These are phyloP conservation scores for Heteromurus nitidus DNA, from an alignment of 2,888 invertebrate species.

Conservation along the genomic window DNA sequence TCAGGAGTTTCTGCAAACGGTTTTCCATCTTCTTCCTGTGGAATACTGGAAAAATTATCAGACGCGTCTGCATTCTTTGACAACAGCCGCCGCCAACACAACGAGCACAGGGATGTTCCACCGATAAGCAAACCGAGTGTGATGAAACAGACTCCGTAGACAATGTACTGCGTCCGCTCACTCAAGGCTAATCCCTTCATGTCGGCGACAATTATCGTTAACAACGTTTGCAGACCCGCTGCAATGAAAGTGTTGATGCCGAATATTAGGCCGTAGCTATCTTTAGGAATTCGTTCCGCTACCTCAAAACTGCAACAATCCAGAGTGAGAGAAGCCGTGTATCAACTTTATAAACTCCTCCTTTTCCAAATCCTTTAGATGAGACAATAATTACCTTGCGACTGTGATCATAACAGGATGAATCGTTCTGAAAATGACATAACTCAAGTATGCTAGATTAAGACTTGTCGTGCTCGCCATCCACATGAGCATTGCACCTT, in stretches of 20 bases:
- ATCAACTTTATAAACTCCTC: no score
- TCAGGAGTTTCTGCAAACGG: no score
- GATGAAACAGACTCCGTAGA: slow-evolving; percentile 59
- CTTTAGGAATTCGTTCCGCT: slow-evolving; percentile 85
- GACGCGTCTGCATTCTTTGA: no score
- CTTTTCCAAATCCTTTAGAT: no score
- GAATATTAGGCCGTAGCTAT: slow-evolving; percentile 92
- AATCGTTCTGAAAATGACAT: slow-evolving; percentile 57
- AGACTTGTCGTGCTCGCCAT: slow-evolving; percentile 55
- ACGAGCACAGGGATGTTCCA: slow-evolving; percentile 2
- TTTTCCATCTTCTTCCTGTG: no score
- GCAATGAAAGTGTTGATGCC: slow-evolving; percentile 91
- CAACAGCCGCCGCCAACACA: no score
- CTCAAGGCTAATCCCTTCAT: slow-evolving; percentile 75
- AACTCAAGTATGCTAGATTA: slow-evolving; percentile 56
- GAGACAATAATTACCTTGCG: slow-evolving; percentile 60
- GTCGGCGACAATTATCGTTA: slow-evolving; percentile 82
- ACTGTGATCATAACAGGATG: slow-evolving; percentile 67
- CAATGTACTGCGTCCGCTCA: slow-evolving; percentile 79
- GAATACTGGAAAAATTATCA: slow-evolving; percentile 6
- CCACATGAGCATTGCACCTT: slow-evolving; percentile 56
- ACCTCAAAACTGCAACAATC: slow-evolving; percentile 84
- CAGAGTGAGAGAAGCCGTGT: no score
- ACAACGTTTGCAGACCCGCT: slow-evolving; percentile 84
- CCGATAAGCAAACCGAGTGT: slow-evolving; percentile 40